These are phyloP conservation scores for Drosophila rufa DNA, from an alignment of 1,140 invertebrate genomes.

Conservation along the genomic window DNA sequence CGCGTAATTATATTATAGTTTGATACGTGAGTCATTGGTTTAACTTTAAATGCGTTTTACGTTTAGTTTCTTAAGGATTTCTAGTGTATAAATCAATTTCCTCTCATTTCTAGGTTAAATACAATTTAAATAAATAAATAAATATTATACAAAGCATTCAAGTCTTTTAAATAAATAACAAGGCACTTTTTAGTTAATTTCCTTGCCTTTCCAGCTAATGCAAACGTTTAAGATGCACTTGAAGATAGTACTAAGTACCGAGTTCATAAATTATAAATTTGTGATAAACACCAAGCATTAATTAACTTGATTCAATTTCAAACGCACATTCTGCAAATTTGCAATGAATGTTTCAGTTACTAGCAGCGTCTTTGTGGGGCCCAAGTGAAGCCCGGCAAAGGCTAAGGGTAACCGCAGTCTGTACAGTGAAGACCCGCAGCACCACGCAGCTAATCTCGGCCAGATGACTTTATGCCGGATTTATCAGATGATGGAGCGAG, in stretches of 20 bases:
- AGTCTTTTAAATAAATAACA: neutral
- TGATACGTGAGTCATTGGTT: neutral
- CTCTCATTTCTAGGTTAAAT: neutral
- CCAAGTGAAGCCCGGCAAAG: slow-evolving; percentile 15
- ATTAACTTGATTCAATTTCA: neutral
- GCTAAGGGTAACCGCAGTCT: slow-evolving; percentile 2
- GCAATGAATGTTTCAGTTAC: neutral
- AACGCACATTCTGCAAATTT: neutral
- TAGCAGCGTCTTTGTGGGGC: neutral
- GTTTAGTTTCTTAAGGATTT: neutral
- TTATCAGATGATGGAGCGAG: neutral
- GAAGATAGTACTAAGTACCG: rapidly evolving
- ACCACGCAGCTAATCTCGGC: neutral
- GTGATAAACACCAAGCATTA: too few relatives aligned
- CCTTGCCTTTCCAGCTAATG: neutral
- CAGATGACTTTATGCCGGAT: neutral
- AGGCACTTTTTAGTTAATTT: neutral
- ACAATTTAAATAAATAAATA: neutral
- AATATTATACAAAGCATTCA: neutral
- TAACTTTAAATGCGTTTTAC: neutral
- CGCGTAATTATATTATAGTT: too few relatives aligned
- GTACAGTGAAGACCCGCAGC: slow-evolving; percentile 10
- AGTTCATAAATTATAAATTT: neutral
- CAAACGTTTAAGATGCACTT: neutral
- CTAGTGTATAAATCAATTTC: too few relatives aligned